phyloP scores from a whole-genome alignment of 2,888 invertebrate species.

The Thyatira batis region DNA sequence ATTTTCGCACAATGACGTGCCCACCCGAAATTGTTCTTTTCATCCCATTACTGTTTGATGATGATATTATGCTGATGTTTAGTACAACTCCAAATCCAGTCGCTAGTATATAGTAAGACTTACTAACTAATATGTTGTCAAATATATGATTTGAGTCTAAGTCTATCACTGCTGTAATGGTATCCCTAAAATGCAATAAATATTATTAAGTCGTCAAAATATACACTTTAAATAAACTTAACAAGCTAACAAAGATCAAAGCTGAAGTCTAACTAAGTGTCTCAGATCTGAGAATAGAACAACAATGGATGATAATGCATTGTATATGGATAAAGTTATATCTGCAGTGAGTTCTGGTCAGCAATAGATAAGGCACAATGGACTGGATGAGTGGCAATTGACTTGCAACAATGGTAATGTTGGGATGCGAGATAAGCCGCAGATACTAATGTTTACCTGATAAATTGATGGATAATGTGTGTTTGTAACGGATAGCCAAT shows the following conservation, averaged over 20 bases:
- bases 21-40: slow-evolving; percentile 37
- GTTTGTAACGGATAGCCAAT: too few relatives aligned
- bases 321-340: neutral
- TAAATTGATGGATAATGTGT: neutral
- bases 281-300: neutral
- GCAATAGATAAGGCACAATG: neutral
- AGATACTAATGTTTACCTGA: neutral
- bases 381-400: neutral
- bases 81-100: neutral
- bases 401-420: neutral
- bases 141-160: too few relatives aligned
- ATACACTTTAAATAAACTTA: too few relatives aligned
- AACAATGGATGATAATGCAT: neutral
- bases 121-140: too few relatives aligned
- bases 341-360: neutral
- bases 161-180: too few relatives aligned
- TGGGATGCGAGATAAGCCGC: neutral
- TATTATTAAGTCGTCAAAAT: too few relatives aligned
- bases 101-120: too few relatives aligned
- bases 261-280: neutral
- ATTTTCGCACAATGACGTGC: slow-evolving; percentile 35
- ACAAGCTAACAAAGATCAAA: neutral
- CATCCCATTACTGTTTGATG: slow-evolving; percentile 20
- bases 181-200: too few relatives aligned
- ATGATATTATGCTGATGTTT: slow-evolving; percentile 3